Evolutionary conservation across 2,797 vertebrate species (phyloP).

Genomic region (Discoglossus pictus): DNA sequence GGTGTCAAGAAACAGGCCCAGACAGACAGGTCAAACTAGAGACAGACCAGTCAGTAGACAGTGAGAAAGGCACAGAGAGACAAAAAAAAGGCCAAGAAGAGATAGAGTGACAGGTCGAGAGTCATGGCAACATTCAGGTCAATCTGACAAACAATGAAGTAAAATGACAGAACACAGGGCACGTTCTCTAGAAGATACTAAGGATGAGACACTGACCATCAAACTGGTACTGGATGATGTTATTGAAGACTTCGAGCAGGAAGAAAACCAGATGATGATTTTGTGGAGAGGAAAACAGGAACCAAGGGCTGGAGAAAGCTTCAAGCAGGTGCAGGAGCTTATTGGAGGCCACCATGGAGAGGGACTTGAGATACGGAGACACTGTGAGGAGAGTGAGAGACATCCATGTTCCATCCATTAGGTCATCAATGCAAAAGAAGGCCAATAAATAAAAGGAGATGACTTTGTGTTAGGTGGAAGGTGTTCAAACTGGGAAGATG

Average conservation of each 20-base stretch:
- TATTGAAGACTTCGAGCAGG: conserved; percentile 95
- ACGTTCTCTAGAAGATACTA: not conserved
- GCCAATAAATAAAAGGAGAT: too few relatives aligned
- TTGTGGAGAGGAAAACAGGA: conserved; percentile 89
- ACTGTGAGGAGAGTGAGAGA: conserved; percentile 67
- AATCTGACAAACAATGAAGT: not conserved
- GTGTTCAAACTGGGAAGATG: too few relatives aligned
- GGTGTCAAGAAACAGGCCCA: too few relatives aligned
- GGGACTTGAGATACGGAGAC: conserved; percentile 95
- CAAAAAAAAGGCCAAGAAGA: too few relatives aligned
- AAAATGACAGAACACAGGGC: too few relatives aligned
- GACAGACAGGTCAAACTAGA: too few relatives aligned
- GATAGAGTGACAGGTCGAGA: not conserved
- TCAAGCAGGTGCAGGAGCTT: conserved; percentile 95
- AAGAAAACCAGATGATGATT: conserved; percentile 98
- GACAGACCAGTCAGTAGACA: not conserved
- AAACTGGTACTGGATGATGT: conserved; percentile 99
- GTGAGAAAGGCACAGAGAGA: not conserved
- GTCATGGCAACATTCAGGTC: too few relatives aligned
- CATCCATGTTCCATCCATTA: conserved; percentile 83
- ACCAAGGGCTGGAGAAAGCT: conserved; percentile 96
- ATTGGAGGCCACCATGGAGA: conserved; percentile 97
- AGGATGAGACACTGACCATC: conserved; percentile 76
- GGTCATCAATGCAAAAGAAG: too few relatives aligned
- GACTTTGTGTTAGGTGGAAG: too few relatives aligned